Base-by-base conservation (phyloP, 2,113 vertebrate species). In the Hemiscyllium ocellatum region DNA sequence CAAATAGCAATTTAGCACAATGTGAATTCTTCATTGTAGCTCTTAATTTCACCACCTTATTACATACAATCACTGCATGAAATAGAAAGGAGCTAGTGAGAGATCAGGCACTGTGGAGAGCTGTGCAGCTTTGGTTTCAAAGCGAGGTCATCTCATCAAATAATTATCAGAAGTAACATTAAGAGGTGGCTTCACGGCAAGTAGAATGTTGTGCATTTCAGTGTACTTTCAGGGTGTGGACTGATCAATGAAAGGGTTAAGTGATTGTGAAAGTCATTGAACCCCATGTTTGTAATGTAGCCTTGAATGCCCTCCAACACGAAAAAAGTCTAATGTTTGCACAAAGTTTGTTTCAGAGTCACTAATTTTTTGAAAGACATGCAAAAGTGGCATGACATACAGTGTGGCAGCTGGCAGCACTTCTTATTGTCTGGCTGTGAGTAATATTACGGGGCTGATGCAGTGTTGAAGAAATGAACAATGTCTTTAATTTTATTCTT, bases 361-460 rank as follows among this genome's bases (percentile, higher is more conserved):
- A n/a, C 29, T 70, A 72, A 50, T 72, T 50, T 42, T 95, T 52
- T 33, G 69, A 76, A 72, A 95, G 42, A 95, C 47, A 76, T 95
- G 69, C 50, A 52, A 95, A 72, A 95, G 47, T 95, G 94, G 47
- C 42, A 95, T 70, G 47, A 19, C 24, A 61, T 52, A 72, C 22
- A 47, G 68, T 33, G 42, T 95, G 94, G 42, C 42, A 72, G 47
- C 42, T 95, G 94, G 94, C 94, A 95, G 72, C 50, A 15, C 68
- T 47, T 95, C 72, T 95, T 95, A 95, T 76, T 95, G 94, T 29
- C 42, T 70, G 94, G 68, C 94, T 95, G 69, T 95, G 94, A 95
- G 94, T 70, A 95, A 95, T 72, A 72, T 33, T 47, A 26, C 20
- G 94, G 47, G 26, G 47, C 68, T 72, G 94, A 95, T 52, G 26